A percentile compares a stretch with the other conserved stretches of the same genome.
Evolutionary conservation across 2,113 vertebrate genomes (phyloP).

Genomic region (Donacobius atricapilla): DNA sequence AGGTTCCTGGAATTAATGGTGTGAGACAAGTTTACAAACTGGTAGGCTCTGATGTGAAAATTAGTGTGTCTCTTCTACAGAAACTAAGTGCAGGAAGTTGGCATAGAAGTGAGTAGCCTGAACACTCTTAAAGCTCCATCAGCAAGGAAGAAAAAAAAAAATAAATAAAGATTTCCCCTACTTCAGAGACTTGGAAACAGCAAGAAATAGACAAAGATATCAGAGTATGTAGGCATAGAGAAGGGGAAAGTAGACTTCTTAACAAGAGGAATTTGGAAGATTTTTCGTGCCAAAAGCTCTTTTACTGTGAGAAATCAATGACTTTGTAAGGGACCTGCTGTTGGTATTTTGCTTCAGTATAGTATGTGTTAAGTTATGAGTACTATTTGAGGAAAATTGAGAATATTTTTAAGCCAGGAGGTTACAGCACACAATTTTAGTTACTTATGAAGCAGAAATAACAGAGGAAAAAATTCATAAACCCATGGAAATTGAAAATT

Average conservation of each 20-base stretch:
- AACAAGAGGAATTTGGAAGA: not conserved
- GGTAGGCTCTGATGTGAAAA: conserved; percentile 64
- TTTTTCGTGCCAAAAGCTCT: not conserved
- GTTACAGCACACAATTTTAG: not conserved
- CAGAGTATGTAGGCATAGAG: not conserved
- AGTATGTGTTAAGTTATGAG: not conserved
- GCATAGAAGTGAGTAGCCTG: not conserved
- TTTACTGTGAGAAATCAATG: conserved; percentile 6
- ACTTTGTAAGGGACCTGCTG: not conserved
- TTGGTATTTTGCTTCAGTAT: not conserved
- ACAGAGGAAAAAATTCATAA: not conserved
- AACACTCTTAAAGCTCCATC: not conserved
- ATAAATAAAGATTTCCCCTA: not conserved
- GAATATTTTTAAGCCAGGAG: not conserved
- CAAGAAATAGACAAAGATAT: not conserved
- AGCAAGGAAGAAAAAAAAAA: not conserved
- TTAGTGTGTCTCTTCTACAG: conserved; percentile 33
- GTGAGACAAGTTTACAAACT: conserved; percentile 69
- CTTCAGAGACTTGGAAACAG: not conserved
- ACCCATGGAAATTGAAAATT: not conserved
- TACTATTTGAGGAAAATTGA: not conserved
- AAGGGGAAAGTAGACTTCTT: not conserved
- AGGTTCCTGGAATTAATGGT: conserved; percentile 54
- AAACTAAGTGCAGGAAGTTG: not conserved
- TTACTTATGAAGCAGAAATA: not conserved